Evolutionary conservation across 2,888 invertebrate genomes (phyloP).

Genomic region (Adela reaumurella): DNA sequence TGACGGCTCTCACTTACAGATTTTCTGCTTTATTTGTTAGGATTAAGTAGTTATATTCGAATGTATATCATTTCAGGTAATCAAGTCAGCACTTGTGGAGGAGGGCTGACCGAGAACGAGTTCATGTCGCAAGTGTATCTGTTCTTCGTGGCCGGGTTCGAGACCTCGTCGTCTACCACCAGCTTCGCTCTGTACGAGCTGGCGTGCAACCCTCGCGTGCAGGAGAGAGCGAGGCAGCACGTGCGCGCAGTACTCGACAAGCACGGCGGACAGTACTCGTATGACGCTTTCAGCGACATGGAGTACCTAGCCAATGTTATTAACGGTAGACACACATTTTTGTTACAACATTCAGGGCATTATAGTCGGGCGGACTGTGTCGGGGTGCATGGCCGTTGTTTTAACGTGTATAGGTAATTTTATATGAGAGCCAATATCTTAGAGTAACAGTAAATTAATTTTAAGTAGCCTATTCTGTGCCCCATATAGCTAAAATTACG

Average conservation of each 20-base stretch:
- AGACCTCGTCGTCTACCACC: slow-evolving; percentile 47
- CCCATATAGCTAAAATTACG: no score
- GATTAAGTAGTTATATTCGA: no score
- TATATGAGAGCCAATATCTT: no score
- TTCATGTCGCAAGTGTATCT: neutral
- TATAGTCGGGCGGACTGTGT: no score
- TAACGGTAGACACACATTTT: no score
- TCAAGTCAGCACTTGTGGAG: neutral
- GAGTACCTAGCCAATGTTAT: neutral
- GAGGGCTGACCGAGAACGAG: neutral
- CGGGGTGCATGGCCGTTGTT: no score
- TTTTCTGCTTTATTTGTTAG: no score
- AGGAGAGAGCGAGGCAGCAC: slow-evolving; percentile 35
- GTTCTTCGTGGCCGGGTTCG: slow-evolving; percentile 37
- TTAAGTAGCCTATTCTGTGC: no score
- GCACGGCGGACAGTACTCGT: neutral
- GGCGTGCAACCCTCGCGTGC: slow-evolving; percentile 35
- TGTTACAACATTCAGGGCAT: no score
- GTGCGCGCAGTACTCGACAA: slow-evolving; percentile 20
- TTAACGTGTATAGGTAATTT: no score
- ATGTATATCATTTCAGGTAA: neutral
- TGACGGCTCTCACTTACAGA: no score
- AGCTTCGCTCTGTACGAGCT: slow-evolving; percentile 44
- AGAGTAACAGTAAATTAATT: no score
- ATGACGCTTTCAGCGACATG: neutral